Conservation (phyloP, 1,140 invertebrate species). For the Tachypleus tridentatus region DNA sequence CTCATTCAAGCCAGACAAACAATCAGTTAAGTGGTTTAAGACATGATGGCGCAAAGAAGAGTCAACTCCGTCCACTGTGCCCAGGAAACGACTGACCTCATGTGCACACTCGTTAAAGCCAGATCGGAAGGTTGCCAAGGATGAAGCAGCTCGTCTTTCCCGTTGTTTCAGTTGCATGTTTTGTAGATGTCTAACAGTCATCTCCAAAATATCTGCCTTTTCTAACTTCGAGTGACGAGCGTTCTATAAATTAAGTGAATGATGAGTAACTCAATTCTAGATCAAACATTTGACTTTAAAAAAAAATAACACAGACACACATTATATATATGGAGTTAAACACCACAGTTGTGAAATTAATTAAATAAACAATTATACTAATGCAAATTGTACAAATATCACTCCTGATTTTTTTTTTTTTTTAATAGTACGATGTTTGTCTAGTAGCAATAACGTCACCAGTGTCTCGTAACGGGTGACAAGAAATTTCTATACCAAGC, state of each 20-base stretch:
- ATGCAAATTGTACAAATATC: slow-evolving; percentile 2
- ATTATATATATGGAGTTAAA: too few species aligned
- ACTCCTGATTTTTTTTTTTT: background rate
- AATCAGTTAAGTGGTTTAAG: slow-evolving; percentile 58
- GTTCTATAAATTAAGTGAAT: slow-evolving; percentile 10
- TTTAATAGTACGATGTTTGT: too few species aligned
- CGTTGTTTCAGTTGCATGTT: slow-evolving; percentile 54
- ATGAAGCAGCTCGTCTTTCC: too few species aligned
- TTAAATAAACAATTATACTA: too few species aligned
- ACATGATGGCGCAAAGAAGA: slow-evolving; percentile 53
- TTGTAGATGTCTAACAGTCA: slow-evolving; percentile 83
- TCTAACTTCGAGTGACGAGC: slow-evolving; percentile 63
- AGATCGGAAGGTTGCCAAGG: slow-evolving; percentile 24
- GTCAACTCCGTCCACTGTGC: slow-evolving; percentile 44
- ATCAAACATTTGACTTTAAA: background rate
- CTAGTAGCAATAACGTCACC: too few species aligned
- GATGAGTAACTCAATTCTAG: background rate
- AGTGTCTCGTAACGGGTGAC: too few species aligned
- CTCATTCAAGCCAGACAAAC: slow-evolving; percentile 49
- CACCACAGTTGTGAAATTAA: too few species aligned
- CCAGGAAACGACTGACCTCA: slow-evolving; percentile 52
- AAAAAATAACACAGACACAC: background rate
- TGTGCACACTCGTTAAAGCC: slow-evolving; percentile 77
- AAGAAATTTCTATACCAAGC: too few species aligned
- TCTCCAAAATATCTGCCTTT: slow-evolving; percentile 91